Evolutionary conservation across 2,888 invertebrate species (phyloP), one percentile per base, ranked within the genome.

Genomic region (Macroteleia sp.): DNA sequence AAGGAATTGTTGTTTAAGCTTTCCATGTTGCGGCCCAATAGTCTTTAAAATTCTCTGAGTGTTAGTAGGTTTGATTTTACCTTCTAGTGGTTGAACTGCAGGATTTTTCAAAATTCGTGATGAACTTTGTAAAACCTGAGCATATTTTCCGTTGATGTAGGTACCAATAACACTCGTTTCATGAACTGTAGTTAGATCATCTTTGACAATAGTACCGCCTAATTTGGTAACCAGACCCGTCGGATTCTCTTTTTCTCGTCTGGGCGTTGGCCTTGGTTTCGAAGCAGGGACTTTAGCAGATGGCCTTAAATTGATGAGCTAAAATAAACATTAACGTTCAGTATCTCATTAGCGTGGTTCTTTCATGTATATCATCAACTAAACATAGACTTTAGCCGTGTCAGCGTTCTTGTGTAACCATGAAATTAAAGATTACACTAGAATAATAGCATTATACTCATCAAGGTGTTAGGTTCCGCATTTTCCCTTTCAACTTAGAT

Each of bases 161-260:
- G 97, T 97, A 20, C 97, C 96, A 84, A 97, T 95, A n/a, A 97
- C 96, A 88, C 96, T 96, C 0, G 97, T 97, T 92, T 97, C 97
- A 87, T 96, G 96, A 4, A 97, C 94, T 0, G 97, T 97, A 3
- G 97, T 97, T 1, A 95, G 92, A 1, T 97, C 97, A 86, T 96
- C 96, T 88, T 95, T 95, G 3, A 97, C 95, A 66, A 96, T 94
- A 3, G 96, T 97, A 17, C 97, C 97, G 41, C 96, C 96, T 56
- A 97, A 93, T 85, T 95, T 96, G 4, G 97, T 96, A 0, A 97
- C 96, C 62, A 97, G 92, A 3, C 97, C 97, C 1, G 96, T 93
- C 0, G 96, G 96, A 89, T 95, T 95, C 74, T 94, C 93, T 22
- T 94, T 93, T 67, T 95, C 94, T 20, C 93, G 93, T 77, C 92